These are phyloP conservation scores for Oryzaephilus surinamensis DNA, from an alignment of 1,140 invertebrate genomes.

Conservation along the genomic window DNA sequence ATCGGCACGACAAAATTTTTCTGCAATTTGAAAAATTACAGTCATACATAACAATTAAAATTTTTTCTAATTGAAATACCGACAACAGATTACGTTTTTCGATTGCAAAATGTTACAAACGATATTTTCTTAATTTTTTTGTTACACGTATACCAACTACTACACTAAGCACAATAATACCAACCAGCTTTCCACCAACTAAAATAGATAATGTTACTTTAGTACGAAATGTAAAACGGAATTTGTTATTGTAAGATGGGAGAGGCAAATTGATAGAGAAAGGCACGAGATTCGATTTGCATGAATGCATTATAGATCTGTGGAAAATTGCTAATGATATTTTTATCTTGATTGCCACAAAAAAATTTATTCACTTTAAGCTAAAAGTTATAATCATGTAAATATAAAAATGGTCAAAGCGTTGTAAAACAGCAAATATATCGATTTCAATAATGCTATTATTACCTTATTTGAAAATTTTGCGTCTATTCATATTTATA, in stretches of 20 bases:
- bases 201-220: no score
- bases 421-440: background rate
- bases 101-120: no score
- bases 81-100: background rate
- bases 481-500: no score
- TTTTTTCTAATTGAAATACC: background rate
- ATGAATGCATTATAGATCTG: constrained; percentile 4
- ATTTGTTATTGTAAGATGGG: background rate
- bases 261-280: background rate
- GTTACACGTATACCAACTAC: no score
- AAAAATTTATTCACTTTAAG: no score
- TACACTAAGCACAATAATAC: no score
- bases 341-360: background rate
- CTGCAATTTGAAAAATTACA: background rate
- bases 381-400: background rate
- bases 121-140: no score
- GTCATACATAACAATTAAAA: background rate
- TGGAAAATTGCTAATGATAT: constrained; percentile 4
- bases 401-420: background rate
- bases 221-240: background rate
- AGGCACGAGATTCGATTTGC: constrained; percentile 1
- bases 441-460: background rate
- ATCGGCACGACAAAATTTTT: background rate
- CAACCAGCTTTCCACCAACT: no score
- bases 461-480: background rate